Evolutionary conservation across 2,797 vertebrate species (phyloP).

Genomic region (Xiphophorus birchmanni): DNA sequence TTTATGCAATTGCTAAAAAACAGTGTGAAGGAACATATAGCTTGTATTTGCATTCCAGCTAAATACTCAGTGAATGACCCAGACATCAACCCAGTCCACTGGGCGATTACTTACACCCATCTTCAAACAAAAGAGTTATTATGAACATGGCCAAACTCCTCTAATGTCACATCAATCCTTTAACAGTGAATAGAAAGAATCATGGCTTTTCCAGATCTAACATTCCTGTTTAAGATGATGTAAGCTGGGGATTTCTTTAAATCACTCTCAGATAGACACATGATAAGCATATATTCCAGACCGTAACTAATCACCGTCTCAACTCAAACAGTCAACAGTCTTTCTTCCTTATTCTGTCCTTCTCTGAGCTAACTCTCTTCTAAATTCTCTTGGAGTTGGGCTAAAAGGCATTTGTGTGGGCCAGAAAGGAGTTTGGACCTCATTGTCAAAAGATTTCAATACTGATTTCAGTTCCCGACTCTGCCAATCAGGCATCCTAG

Average conservation of each 20-base stretch:
- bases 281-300: slow-evolving; percentile 69
- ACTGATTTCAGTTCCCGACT: slow-evolving; percentile 58
- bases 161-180: slow-evolving; percentile 46
- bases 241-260: slow-evolving; percentile 15
- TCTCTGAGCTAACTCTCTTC: slow-evolving; percentile 29
- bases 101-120: slow-evolving; percentile 24
- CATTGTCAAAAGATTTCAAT: slow-evolving; percentile 69
- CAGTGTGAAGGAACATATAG: slow-evolving; percentile 30
- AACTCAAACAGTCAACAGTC: slow-evolving; percentile 50
- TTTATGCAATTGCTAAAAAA: slow-evolving; percentile 20
- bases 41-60: slow-evolving; percentile 20
- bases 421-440: slow-evolving; percentile 59
- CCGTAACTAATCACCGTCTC: slow-evolving; percentile 61
- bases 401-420: slow-evolving; percentile 68
- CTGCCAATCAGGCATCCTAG: slow-evolving; percentile 67
- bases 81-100: slow-evolving; percentile 29
- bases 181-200: slow-evolving; percentile 32
- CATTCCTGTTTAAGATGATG: neutral
- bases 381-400: slow-evolving; percentile 28
- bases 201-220: slow-evolving; percentile 19
- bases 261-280: slow-evolving; percentile 33
- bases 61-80: slow-evolving; percentile 50
- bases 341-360: slow-evolving; percentile 40
- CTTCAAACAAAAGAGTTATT: slow-evolving; percentile 62
- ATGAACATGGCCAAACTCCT: slow-evolving; percentile 34